Evolutionary conservation across 2,113 vertebrate genomes (phyloP), one percentile per base, ranked within the genome.

Genomic region (Cyphomyrus discorhynchus): DNA sequence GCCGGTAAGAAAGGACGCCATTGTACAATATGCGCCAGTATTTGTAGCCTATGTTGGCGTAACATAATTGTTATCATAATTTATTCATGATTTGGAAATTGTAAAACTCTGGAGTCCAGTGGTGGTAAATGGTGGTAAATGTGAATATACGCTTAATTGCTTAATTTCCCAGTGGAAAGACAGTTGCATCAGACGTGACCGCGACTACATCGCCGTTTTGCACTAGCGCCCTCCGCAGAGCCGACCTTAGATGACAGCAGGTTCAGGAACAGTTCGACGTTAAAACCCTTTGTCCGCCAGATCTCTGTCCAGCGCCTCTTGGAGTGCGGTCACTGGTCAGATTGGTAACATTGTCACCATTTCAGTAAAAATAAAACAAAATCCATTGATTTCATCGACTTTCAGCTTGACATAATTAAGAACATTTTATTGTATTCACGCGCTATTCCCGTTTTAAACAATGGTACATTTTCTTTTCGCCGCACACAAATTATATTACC

Each of bases 231-330:
- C 56, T 49, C 80, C 2, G 19, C 82, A 47, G 19, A 15, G 56
- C 19, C 80, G 56, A 86, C 53, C 42, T 62, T 50, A 70, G 10
- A 89, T 62, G 27, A 66, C 66, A 74, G 84, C 83, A 31, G 42
- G 27, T 45, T 86, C 31, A 52, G 84, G 42, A 53, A 52, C 56
- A 42, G 24, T 39, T 86, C 70, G 56, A 74, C n/a, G 47, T 42
- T 89, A 89, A 89, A 86, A 45, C 83, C 45, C 35, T 50, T 47
- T 89, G 53, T 19, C n/a, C 6, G 45, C 24, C n/a, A 86, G 24
- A 46, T 31, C 56, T 62, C 46, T 70, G 53, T 31, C 15, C 27
- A n/a, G 27, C 62, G 49, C 82, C 17, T 52, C 19, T n/a, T n/a
- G 10, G 74, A 19, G 21, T n/a, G 88, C n/a, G 74, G 11, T 50